A percentile compares a stretch with the other conserved stretches of the same genome.
phyloP scores from a whole-genome alignment of 2,888 invertebrate species.

The Sympetrum striolatum region DNA sequence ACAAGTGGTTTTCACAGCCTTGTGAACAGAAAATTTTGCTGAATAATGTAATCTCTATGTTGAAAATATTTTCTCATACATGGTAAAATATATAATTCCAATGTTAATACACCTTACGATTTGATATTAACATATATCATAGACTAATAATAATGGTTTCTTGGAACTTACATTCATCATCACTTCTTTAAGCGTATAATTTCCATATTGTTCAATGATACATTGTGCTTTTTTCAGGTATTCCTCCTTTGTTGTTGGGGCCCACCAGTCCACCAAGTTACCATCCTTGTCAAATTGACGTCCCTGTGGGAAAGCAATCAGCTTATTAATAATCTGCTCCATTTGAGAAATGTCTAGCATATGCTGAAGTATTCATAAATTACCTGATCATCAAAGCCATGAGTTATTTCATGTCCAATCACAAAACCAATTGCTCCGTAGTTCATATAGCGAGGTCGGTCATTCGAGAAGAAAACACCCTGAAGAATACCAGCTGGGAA shows the following conservation, averaged over 20 bases:
- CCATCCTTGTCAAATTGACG: slow-evolving; percentile 92
- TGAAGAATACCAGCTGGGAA: slow-evolving; percentile 94
- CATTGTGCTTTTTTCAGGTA: slow-evolving; percentile 87
- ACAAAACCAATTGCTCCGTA: slow-evolving; percentile 91
- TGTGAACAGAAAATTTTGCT: too few relatives aligned
- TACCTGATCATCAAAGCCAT: slow-evolving; percentile 85
- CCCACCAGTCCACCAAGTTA: slow-evolving; percentile 94
- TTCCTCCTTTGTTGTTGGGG: slow-evolving; percentile 77
- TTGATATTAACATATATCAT: not conserved
- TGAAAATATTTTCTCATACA: not conserved
- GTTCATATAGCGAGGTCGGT: slow-evolving; percentile 90
- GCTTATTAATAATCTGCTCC: not conserved
- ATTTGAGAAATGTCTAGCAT: not conserved
- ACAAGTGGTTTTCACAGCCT: too few relatives aligned
- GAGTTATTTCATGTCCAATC: slow-evolving; percentile 92
- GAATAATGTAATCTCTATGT: too few relatives aligned
- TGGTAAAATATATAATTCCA: not conserved
- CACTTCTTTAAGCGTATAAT: slow-evolving; percentile 82
- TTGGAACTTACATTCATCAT: slow-evolving; percentile 69
- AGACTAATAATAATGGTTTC: not conserved
- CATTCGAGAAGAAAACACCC: slow-evolving; percentile 88
- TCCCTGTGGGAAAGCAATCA: slow-evolving; percentile 63
- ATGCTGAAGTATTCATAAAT: not conserved
- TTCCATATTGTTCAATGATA: slow-evolving; percentile 92
- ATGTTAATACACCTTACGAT: not conserved